Base-by-base conservation (phyloP, 1,140 invertebrate species). In the Zaprionus tsacasi region DNA sequence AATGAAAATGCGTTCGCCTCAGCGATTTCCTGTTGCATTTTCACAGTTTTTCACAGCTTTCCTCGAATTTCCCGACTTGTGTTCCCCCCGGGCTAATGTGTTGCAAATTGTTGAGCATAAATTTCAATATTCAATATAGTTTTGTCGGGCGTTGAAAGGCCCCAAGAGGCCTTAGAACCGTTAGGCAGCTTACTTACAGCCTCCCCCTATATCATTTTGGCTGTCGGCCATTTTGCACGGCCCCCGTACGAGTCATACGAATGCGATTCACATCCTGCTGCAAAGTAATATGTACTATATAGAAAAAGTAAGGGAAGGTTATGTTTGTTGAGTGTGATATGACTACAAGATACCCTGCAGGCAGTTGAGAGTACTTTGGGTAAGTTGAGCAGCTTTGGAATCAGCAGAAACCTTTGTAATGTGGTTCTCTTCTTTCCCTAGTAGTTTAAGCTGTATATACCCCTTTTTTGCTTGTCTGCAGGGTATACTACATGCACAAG, bases 1-100 rank as follows among this genome's bases (percentile, higher is more conserved):
- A 87, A 87, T 87, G 83, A 87, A 87, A 87, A 87, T 83, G 83
- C 83, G 85, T 87, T 87, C 77, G 85, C 80, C 83, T 87, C 63
- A 89, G 79, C 82, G 78, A 87, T 82, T 86, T 86, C 82, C 82
- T 82, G 78, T 68, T 86, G 81, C 79, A 71, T 21, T 57, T 63
- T 52, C 33, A 73, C 63, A 66, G 40, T 43, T 66, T 68, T 38
- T 48, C 36, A 54, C 61, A 71, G 56, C 50, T 57, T 65, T 27
- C 10, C 12, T 38, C 40, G 6, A 21, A 11, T 12, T 25, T 59
- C 17, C 13, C 57, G 4, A 1, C 25, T 2, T 4, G 4, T 2
- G 2, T 4, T 4, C 25, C 25, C 25, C 25, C 27, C 38, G 38
- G 12, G 21, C 21, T 15, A 45, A 57, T 57, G 40, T 68, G 66